Evolutionary conservation across 2,797 vertebrate genomes (phyloP), one percentile per base, ranked within the genome.

Genomic region (Percopsis omiscomaycus): DNA sequence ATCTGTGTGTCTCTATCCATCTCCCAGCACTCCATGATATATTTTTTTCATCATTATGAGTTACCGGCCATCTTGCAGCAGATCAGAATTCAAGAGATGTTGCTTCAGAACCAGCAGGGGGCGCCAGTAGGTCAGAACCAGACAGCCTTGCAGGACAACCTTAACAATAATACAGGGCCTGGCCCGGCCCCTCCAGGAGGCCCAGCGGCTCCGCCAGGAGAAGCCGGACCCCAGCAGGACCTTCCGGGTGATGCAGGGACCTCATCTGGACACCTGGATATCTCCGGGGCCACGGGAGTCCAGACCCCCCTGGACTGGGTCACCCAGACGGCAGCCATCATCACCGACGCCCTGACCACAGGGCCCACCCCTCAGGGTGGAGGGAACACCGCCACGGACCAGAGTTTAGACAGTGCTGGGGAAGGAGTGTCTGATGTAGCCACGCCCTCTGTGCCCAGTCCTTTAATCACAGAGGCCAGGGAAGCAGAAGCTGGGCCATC

Each of bases 11-110:
- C 54, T 44, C 51, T 9, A 2, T 5, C 56, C 58, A 29, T 14
- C 5, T 56, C 50, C 45, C 76, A 99, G 97, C 97, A 99, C 76
- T 98, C 97, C 0, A 98, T 98, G 97, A 96, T 99, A 80, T 99
- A 99, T 82, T 99, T 99, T 80, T 98, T 99, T 91, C 97, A 98
- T 69, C 97, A 99, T 87, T 98, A 98, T 0, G 97, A 99, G 91
- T 92, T 99, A 55, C 97, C 97, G 0, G 97, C 97, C 76, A 98
- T 98, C 74, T 92, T 98, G 63, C 97, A 98, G 85, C 97, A 98
- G 91, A 94, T 98, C 84, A 83, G 97, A 42, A 96, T 98, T 82
- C 97, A 99, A 86, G 97, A 99, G 92, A 93, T 98, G 96, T 84
- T 98, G 53, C 88, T 98, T 11, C 97, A 98, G 89, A 95, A 95